phyloP scores from a whole-genome alignment of 2,797 vertebrate genomes.

The Steatocranus sp. region DNA sequence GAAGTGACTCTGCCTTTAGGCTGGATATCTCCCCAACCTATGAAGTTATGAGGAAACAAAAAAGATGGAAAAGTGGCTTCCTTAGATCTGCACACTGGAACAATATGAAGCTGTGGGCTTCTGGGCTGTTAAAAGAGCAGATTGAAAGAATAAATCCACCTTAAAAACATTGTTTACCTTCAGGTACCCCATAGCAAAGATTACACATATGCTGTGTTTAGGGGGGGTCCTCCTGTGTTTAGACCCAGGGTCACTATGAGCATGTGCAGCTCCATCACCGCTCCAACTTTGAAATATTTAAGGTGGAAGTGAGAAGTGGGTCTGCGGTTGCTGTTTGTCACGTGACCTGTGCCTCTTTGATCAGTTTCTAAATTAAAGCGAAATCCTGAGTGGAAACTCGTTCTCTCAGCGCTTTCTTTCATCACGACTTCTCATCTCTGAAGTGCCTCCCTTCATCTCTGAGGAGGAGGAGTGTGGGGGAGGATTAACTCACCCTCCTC shows the following conservation, averaged over 20 bases:
- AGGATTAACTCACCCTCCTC: background rate
- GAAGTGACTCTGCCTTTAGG: background rate
- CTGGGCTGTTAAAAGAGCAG: background rate
- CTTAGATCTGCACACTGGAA: background rate
- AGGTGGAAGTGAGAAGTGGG: background rate
- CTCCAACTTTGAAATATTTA: background rate
- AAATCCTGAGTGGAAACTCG: background rate
- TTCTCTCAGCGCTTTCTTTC: conserved; percentile 2
- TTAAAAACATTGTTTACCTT: background rate
- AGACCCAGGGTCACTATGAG: background rate
- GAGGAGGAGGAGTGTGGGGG: background rate
- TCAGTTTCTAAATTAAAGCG: background rate
- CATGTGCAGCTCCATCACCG: background rate
- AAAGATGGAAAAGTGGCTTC: background rate
- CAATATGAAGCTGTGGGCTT: background rate
- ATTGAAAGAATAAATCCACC: background rate
- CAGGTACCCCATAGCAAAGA: background rate
- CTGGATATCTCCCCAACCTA: background rate
- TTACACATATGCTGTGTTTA: background rate
- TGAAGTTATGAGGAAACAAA: background rate
- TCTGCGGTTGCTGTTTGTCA: background rate
- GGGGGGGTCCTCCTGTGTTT: background rate
- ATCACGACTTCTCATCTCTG: background rate
- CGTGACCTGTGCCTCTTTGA: background rate
- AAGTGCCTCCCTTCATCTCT: background rate